These are phyloP conservation scores for Porites evermanni DNA, from an alignment of 92 coral and sea anemone species.

Conservation along the genomic window DNA sequence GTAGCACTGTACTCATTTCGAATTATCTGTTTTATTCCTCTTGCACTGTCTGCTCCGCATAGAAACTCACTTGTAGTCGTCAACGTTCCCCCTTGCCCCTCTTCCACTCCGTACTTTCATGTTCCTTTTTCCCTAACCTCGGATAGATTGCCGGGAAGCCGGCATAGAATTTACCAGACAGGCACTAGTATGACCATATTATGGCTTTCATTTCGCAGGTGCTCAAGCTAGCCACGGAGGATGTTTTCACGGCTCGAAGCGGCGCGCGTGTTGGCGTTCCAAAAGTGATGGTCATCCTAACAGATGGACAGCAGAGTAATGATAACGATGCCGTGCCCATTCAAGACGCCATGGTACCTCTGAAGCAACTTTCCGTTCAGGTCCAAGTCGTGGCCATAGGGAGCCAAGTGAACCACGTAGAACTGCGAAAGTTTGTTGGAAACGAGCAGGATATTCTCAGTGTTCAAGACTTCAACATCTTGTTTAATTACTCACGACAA, in stretches of 20 bases:
- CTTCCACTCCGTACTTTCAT: too few species aligned
- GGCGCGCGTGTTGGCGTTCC: slow-evolving; percentile 65
- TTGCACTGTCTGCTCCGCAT: too few species aligned
- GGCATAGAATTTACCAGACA: too few species aligned
- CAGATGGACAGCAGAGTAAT: slow-evolving; percentile 65
- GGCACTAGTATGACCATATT: too few species aligned
- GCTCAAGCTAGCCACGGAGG: slow-evolving; percentile 33
- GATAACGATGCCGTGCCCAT: slow-evolving; percentile 69
- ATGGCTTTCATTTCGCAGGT: background rate
- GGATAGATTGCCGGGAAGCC: too few species aligned
- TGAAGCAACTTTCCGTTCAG: slow-evolving; percentile 40
- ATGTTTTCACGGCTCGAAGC: slow-evolving; percentile 36
- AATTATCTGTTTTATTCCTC: too few species aligned
- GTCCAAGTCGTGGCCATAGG: slow-evolving; percentile 46
- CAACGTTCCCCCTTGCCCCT: too few species aligned
- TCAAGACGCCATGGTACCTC: slow-evolving; percentile 65
- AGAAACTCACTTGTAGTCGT: too few species aligned
- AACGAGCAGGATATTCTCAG: slow-evolving; percentile 59
- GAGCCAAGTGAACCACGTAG: slow-evolving; percentile 48
- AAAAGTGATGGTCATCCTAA: slow-evolving; percentile 65
- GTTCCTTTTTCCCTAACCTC: too few species aligned
- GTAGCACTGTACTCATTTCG: too few species aligned
- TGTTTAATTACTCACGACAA: slow-evolving; percentile 58
- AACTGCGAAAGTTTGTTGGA: slow-evolving; percentile 72
- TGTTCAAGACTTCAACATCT: slow-evolving; percentile 69